Conservation (phyloP, 2,113 vertebrate genomes). For the Cinclus cinclus region DNA sequence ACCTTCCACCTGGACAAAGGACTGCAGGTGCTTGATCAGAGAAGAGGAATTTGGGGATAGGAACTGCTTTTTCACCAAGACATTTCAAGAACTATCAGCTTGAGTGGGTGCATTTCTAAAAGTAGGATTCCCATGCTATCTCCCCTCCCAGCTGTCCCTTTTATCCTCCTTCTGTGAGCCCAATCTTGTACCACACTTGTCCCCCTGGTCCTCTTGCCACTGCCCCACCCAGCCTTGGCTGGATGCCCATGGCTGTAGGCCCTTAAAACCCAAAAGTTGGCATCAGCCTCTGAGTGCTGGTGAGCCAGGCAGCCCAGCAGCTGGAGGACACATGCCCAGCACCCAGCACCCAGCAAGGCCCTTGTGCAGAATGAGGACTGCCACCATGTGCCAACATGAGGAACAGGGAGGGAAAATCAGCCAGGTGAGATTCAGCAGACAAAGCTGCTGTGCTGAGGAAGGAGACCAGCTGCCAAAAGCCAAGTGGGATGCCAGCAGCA, state of each 20-base stretch:
- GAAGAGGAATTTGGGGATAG: neutral
- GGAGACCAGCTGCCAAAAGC: fast-evolving
- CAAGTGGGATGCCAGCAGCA: neutral
- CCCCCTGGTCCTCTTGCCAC: neutral
- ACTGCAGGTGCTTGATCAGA: neutral
- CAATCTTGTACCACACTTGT: neutral
- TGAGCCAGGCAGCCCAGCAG: neutral
- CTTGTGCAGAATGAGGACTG: fast-evolving
- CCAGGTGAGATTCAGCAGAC: neutral
- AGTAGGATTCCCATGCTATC: neutral
- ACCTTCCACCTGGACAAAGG: neutral
- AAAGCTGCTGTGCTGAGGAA: neutral
- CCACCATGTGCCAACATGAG: neutral
- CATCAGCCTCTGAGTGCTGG: neutral
- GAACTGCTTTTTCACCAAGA: neutral
- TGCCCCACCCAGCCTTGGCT: neutral
- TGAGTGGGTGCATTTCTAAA: neutral
- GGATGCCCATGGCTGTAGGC: neutral
- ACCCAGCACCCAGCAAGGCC: neutral
- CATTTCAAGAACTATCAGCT: neutral
- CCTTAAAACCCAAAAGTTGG: neutral
- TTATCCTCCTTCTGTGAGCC: neutral
- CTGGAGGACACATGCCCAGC: neutral
- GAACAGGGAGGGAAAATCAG: neutral
- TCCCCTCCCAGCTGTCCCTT: neutral